Evolutionary conservation across 1,140 invertebrate genomes (phyloP).

Genomic region (Pseudoatta argentina): DNA sequence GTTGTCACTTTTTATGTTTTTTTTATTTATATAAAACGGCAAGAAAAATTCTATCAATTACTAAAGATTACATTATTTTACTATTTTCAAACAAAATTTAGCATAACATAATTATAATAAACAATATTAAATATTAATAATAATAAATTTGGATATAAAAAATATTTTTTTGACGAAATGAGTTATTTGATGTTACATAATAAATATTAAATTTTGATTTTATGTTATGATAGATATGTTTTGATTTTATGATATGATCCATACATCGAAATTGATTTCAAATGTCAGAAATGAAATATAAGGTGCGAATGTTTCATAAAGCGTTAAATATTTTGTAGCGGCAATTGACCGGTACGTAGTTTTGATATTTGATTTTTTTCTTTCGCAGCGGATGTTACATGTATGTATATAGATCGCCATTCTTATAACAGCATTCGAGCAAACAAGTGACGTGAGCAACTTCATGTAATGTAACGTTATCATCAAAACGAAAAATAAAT

Average conservation of each 20-base stretch:
- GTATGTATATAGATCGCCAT: background rate
- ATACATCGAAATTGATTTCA: conserved; percentile 9
- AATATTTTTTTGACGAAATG: background rate
- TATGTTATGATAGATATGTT: conserved; percentile 7
- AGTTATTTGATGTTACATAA: background rate
- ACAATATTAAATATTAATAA: background rate
- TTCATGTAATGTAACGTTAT: background rate
- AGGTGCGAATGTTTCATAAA: background rate
- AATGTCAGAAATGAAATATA: conserved; percentile 9
- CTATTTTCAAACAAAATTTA: background rate
- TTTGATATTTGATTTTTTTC: conserved; percentile 11
- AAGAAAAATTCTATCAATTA: background rate
- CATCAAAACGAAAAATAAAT: background rate
- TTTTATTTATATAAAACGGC: background rate
- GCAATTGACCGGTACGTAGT: background rate
- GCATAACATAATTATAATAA: too few species aligned
- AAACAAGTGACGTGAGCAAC: background rate
- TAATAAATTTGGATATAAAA: background rate
- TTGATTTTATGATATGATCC: background rate
- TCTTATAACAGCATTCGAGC: background rate
- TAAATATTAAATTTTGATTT: conserved; percentile 5
- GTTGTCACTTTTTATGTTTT: background rate
- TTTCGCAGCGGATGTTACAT: background rate
- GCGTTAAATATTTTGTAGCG: conserved; percentile 6
- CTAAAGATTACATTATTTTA: background rate